Evolutionary conservation across 2,797 vertebrate genomes (phyloP).

Genomic region (Aplochiton taeniatus): DNA sequence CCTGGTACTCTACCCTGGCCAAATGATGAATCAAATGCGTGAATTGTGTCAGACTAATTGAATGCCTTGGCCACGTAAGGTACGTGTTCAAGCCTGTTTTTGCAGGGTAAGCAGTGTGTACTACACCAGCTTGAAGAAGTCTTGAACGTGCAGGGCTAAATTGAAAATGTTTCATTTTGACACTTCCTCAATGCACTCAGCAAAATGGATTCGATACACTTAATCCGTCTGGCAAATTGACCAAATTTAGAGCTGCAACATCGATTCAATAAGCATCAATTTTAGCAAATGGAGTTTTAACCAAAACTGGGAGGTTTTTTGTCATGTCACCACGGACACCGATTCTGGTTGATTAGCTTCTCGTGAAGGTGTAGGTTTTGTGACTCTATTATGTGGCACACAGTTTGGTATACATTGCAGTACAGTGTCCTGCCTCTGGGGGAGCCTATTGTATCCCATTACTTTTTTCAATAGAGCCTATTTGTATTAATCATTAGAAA

Average conservation of each 20-base stretch:
- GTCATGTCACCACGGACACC: not conserved
- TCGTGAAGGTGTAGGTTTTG: no score
- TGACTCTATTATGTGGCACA: no score
- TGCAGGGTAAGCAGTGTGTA: conserved; percentile 64
- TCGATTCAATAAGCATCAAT: conserved; percentile 52
- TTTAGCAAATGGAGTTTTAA: conserved; percentile 47
- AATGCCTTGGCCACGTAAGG: conserved; percentile 45
- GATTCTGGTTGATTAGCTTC: not conserved
- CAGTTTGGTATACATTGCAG: no score
- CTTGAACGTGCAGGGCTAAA: conserved; percentile 48
- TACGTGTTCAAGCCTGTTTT: conserved; percentile 59
- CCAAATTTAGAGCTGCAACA: conserved; percentile 49
- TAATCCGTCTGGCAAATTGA: conserved; percentile 57
- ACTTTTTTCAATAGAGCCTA: no score
- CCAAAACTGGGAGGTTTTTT: conserved; percentile 17
- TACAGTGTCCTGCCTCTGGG: no score
- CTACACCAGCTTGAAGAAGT: conserved; percentile 52
- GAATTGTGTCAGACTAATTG: conserved; percentile 63
- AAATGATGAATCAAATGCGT: conserved; percentile 62
- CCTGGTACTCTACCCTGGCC: conserved; percentile 45
- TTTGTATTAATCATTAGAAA: no score
- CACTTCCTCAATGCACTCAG: conserved; percentile 59
- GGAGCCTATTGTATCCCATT: no score
- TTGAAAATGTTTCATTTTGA: conserved; percentile 66
- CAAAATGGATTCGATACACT: conserved; percentile 62